Percentiles rank a stretch among this genome's conserved stretches.
These are phyloP conservation scores for Macaca mulatta DNA, from an alignment of 2,113 vertebrate species.

Conservation along the genomic window DNA sequence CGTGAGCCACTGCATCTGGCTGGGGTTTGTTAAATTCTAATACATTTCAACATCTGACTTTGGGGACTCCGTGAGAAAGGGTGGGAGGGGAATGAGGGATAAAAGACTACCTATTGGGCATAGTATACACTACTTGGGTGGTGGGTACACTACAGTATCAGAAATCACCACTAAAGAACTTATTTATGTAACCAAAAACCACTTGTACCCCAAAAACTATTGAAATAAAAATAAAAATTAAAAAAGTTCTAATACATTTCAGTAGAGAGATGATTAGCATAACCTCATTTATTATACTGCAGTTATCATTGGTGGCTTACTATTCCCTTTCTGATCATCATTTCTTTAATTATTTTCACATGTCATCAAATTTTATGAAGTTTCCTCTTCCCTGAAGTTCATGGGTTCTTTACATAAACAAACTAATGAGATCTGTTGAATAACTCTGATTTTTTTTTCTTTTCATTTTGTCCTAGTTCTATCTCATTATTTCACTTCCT, in stretches of 20 bases:
- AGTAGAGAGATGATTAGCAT: not conserved
- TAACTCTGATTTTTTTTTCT: not conserved
- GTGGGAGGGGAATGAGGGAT: too few relatives aligned
- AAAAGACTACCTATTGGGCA: too few relatives aligned
- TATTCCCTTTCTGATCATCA: not conserved
- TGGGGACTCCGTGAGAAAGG: too few relatives aligned
- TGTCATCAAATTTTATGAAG: not conserved
- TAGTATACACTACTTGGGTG: too few relatives aligned
- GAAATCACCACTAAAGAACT: too few relatives aligned
- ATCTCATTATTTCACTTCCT: not conserved
- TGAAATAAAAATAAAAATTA: too few relatives aligned
- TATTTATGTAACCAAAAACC: too few relatives aligned
- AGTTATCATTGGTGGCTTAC: not conserved
- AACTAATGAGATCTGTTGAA: not conserved
- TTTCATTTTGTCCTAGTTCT: conserved; percentile 41
- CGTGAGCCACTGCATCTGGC: too few relatives aligned
- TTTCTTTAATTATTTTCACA: not conserved
- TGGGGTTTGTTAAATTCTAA: too few relatives aligned
- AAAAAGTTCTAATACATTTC: not conserved
- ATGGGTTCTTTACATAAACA: not conserved
- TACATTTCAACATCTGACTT: too few relatives aligned
- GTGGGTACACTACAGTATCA: too few relatives aligned
- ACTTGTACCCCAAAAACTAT: too few relatives aligned
- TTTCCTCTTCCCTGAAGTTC: not conserved
- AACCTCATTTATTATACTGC: not conserved